These are phyloP conservation scores for Eurosta solidaginis DNA, from an alignment of 1,140 invertebrate species.

Conservation along the genomic window DNA sequence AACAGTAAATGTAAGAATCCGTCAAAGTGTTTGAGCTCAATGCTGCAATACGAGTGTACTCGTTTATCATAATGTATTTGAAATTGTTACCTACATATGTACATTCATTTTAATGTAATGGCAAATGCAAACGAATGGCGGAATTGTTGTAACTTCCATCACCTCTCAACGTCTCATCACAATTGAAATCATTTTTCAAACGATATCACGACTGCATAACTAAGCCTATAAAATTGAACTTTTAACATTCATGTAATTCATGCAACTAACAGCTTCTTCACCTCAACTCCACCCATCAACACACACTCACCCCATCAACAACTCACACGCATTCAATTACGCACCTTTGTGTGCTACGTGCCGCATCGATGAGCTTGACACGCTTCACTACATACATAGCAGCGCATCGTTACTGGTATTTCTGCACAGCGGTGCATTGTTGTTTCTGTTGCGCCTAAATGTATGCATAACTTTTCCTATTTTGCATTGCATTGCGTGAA, in stretches of 20 bases:
- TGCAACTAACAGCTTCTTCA: background rate
- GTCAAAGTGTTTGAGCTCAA: background rate
- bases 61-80: background rate
- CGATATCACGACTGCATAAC: background rate
- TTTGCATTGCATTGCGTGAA: background rate
- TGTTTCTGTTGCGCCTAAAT: slow-evolving; percentile 17
- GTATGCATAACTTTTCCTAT: slow-evolving; percentile 9
- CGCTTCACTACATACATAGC: slow-evolving; percentile 2
- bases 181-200: background rate
- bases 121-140: no score
- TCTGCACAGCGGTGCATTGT: no score
- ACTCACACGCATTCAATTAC: background rate
- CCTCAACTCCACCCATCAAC: background rate
- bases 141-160: no score
- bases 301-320: background rate
- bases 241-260: background rate
- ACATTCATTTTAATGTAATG: no score
- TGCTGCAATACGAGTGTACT: background rate
- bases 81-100: background rate
- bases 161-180: background rate
- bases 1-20: background rate
- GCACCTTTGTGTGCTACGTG: background rate
- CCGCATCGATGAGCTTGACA: slow-evolving; percentile 4
- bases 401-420: slow-evolving; percentile 4
- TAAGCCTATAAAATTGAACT: background rate